Evolutionary conservation across 2,888 invertebrate species (phyloP).

Genomic region (Leptopilina myrica): DNA sequence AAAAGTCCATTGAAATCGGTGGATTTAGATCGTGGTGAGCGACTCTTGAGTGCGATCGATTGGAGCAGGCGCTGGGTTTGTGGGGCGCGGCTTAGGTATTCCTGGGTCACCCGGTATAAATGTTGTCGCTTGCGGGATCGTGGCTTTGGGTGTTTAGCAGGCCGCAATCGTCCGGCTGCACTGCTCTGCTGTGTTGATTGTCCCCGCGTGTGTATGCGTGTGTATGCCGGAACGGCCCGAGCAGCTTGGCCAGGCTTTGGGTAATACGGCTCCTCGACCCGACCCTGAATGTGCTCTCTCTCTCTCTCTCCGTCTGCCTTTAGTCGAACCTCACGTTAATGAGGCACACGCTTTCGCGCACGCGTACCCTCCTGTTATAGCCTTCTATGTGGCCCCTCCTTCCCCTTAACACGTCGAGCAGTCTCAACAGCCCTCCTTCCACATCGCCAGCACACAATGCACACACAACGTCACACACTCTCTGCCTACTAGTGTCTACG

Average conservation of each 20-base stretch:
- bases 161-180: constrained; percentile 68
- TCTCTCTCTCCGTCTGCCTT: constrained; percentile 56
- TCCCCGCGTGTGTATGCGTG: constrained; percentile 25
- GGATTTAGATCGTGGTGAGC: constrained; percentile 35
- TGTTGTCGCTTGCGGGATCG: constrained; percentile 68
- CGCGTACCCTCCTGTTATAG: constrained; percentile 59
- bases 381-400: constrained; percentile 45
- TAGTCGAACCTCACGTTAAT: constrained; percentile 70
- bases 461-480: constrained; percentile 60
- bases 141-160: constrained; percentile 72
- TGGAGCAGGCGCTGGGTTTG: constrained; percentile 29
- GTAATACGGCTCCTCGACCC: constrained; percentile 45
- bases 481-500: constrained; percentile 66
- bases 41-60: constrained; percentile 30
- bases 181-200: constrained; percentile 68
- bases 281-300: constrained; percentile 54
- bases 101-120: constrained; percentile 69
- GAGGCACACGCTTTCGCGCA: constrained; percentile 69
- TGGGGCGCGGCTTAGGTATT: constrained; percentile 42
- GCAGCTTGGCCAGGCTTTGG: constrained; percentile 59
- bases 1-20: constrained; percentile 27
- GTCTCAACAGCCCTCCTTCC: constrained; percentile 50
- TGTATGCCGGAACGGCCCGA: constrained; percentile 53
- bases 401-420: constrained; percentile 50
- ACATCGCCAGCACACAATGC: constrained; percentile 45